These are phyloP conservation scores for Trissolcus brochymenae DNA, from an alignment of 2,888 invertebrate species.

Conservation along the genomic window DNA sequence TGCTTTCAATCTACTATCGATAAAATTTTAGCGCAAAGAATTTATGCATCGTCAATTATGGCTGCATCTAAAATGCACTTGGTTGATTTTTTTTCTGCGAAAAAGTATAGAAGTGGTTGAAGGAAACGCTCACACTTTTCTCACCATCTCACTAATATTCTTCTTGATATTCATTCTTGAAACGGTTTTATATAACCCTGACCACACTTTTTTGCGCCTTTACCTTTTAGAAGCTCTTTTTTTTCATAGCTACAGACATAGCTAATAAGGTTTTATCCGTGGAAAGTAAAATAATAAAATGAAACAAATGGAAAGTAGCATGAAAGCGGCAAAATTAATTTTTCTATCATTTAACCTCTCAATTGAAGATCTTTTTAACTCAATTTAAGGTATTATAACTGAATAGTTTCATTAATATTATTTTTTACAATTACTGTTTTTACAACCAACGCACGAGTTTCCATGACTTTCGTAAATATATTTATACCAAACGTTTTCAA, in stretches of 20 bases:
- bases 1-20: too few species aligned
- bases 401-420: too few species aligned
- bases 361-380: too few species aligned
- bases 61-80: conserved; percentile 4
- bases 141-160: conserved; percentile 42
- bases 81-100: conserved; percentile 30
- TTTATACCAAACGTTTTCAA: conserved; percentile 29
- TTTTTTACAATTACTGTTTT: too few species aligned
- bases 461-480: too few species aligned
- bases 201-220: conserved; percentile 22
- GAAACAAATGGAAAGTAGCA: too few species aligned
- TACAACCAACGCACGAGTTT: too few species aligned
- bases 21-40: background rate
- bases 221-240: background rate
- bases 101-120: conserved; percentile 22
- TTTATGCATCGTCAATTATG: conserved; percentile 16
- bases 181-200: conserved; percentile 28
- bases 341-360: too few species aligned
- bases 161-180: conserved; percentile 42
- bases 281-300: too few species aligned
- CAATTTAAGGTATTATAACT: too few species aligned
- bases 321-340: too few species aligned
- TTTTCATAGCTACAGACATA: background rate
- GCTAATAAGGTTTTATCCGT: background rate
- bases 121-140: conserved; percentile 39